Evolutionary conservation across 1,140 invertebrate genomes (phyloP).

Genomic region (Carcinoscorpius rotundicauda): DNA sequence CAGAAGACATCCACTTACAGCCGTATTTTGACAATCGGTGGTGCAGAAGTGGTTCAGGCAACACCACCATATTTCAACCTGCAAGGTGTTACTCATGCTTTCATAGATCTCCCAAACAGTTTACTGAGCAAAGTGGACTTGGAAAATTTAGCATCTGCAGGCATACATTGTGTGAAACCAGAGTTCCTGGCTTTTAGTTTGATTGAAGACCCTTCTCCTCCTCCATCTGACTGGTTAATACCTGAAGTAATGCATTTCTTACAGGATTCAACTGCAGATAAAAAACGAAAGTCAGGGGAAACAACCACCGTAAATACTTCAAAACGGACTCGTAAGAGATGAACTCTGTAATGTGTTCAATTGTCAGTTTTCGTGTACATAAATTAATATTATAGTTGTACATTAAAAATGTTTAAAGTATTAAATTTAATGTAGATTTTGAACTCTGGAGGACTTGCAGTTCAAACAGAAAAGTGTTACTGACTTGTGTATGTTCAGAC

Average conservation of each 20-base stretch:
- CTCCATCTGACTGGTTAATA: slow-evolving; percentile 36
- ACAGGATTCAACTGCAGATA: no score
- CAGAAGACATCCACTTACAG: slow-evolving; percentile 12
- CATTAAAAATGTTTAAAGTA: no score
- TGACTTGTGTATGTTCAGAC: no score
- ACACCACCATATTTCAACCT: background rate
- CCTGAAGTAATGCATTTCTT: slow-evolving; percentile 5
- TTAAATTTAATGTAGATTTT: no score
- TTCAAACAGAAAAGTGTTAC: no score
- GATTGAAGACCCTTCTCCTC: slow-evolving; percentile 30
- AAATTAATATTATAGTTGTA: no score
- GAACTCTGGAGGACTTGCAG: no score
- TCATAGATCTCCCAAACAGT: slow-evolving; percentile 14
- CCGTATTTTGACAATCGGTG: slow-evolving; percentile 14
- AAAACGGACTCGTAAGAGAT: no score
- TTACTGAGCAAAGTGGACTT: slow-evolving; percentile 8
- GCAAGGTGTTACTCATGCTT: slow-evolving; percentile 9
- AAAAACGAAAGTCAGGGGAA: no score
- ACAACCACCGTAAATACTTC: no score
- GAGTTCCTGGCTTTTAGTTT: slow-evolving; percentile 44
- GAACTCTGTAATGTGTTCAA: no score
- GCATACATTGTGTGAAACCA: slow-evolving; percentile 37
- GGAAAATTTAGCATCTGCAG: background rate
- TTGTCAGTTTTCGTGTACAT: no score
- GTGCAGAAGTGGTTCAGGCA: slow-evolving; percentile 8